Conservation (phyloP, 2,888 invertebrate species). For the Erebia aethiops region DNA sequence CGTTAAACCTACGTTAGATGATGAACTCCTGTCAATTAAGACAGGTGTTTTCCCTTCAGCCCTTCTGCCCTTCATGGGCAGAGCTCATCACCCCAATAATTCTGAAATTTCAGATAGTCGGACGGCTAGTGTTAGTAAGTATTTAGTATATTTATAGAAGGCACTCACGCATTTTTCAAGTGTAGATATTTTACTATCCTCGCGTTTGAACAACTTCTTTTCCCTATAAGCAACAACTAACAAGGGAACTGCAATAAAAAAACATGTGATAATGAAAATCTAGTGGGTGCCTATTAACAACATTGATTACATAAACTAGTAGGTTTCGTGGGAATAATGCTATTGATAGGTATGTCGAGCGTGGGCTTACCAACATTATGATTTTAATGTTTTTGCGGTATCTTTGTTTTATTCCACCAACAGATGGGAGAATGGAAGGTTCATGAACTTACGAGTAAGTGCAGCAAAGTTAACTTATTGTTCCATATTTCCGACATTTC, state of each 20-base stretch:
- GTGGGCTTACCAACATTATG: not conserved
- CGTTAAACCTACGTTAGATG: too few species aligned
- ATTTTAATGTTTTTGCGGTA: slow-evolving; percentile 7
- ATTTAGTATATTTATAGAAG: slow-evolving; percentile 8
- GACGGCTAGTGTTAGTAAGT: too few species aligned
- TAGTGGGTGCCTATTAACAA: slow-evolving; percentile 30
- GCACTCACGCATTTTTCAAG: slow-evolving; percentile 35
- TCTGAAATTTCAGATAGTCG: too few species aligned
- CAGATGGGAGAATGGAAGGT: not conserved
- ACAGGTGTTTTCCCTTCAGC: too few species aligned
- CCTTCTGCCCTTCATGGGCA: too few species aligned
- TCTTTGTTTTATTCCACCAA: not conserved
- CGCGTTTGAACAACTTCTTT: slow-evolving; percentile 4
- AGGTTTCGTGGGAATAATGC: slow-evolving; percentile 32
- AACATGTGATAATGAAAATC: slow-evolving; percentile 23
- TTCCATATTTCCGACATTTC: slow-evolving; percentile 1
- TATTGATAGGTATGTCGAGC: slow-evolving; percentile 21
- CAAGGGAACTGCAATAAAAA: slow-evolving; percentile 9
- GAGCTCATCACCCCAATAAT: too few species aligned
- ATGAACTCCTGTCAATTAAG: too few species aligned
- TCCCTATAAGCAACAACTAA: not conserved
- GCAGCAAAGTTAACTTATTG: not conserved
- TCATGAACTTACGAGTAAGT: not conserved
- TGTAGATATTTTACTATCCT: not conserved
- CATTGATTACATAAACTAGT: slow-evolving; percentile 36